Evolutionary conservation across 2,113 vertebrate genomes (phyloP), one percentile per base, ranked within the genome.

Genomic region (Hippopotamus amphibius): DNA sequence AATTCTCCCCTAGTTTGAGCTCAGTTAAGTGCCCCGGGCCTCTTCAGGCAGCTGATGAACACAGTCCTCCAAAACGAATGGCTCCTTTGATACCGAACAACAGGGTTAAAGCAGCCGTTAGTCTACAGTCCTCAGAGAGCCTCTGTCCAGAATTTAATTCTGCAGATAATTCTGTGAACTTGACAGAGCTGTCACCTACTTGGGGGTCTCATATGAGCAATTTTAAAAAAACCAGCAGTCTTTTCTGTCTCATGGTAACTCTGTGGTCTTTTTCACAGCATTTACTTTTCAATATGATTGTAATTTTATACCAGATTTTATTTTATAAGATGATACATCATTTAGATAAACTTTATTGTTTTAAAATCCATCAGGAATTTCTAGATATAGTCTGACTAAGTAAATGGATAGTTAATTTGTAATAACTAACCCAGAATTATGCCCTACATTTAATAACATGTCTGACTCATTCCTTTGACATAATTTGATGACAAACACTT

Each of bases 121-220:
- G 59, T 95, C 37, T 88, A 41, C 17, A 33, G 3, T 66, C 68
- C 68, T 57, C 15, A 82, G 28, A 72, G 66, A 88, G 13, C 5
- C 17, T 93, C 74, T 94, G 46, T 48, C 76, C 85, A 41, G 48
- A 65, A 74, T 83, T 88, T 93, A 96, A 93, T 95, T 97, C 74
- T 65, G 94, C 2, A 7, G 79, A 91, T 53, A 63, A 69, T 30
- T 94, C 88, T 55, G 30, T 83, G 81, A 93, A 93, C 3, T 82
- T 91, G 46, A 79, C 6, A 80, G 48, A 95, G 26, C 3, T 19
- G 96, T 97, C 9, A 33, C 48, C n/a, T 95, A 63, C 30, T 76
- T 88, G 7, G 12, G 37, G 19, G 7, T 80, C 50, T 9, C 59
- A 65, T 85, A 91, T 76, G 89, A 94, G 65, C 13, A 74, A 89